Evolutionary conservation across 1,140 invertebrate species (phyloP).

Genomic region (Tetragonula clypearis): DNA sequence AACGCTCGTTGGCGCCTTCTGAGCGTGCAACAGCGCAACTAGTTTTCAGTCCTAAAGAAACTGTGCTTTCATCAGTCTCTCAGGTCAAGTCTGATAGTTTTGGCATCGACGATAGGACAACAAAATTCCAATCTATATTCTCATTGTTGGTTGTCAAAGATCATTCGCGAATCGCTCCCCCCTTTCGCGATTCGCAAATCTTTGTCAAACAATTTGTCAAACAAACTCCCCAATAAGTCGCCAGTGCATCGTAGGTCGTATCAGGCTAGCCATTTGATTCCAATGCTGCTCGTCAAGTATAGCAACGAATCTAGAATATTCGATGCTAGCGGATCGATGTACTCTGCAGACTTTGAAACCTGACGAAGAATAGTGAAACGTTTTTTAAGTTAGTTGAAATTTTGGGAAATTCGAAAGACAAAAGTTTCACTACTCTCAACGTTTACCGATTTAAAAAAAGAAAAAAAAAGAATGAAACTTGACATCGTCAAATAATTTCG

Average conservation of each 20-base stretch:
- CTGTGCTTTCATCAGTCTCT: neutral
- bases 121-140: neutral
- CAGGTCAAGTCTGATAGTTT: neutral
- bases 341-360: conserved; percentile 1
- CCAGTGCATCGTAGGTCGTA: conserved; percentile 5
- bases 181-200: neutral
- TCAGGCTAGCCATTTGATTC: conserved; percentile 53
- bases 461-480: too few relatives aligned
- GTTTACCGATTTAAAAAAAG: too few relatives aligned
- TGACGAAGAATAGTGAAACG: conserved; percentile 15
- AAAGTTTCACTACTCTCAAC: too few relatives aligned
- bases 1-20: conserved; percentile 20
- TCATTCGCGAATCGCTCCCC: neutral
- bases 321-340: conserved; percentile 5
- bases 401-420: too few relatives aligned
- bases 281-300: conserved; percentile 45
- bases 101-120: neutral
- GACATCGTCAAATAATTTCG: too few relatives aligned
- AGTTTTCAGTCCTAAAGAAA: too few relatives aligned
- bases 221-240: conserved; percentile 1
- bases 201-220: conserved; percentile 37
- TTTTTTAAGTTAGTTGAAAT: neutral
- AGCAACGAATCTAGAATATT: conserved; percentile 16
- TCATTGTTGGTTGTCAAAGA: conserved; percentile 22
- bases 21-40: neutral